Conservation (phyloP, 37 sponge, comb jelly and placozoan genomes). For the Halisarca cf. caerulea region DNA sequence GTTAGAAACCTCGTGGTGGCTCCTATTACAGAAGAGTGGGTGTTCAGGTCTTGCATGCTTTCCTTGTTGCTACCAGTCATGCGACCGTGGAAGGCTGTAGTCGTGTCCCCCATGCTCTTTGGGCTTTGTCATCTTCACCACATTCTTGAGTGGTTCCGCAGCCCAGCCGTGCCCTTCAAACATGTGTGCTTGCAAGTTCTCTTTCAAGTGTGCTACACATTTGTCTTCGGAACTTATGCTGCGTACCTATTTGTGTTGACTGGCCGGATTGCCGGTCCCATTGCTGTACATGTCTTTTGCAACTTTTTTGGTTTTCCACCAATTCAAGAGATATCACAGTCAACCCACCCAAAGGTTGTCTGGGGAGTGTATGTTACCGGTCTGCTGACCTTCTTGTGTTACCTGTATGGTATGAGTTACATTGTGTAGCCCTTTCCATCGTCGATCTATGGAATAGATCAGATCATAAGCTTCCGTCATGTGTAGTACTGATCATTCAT, state of each 20-base stretch:
- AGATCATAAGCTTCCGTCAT: no score
- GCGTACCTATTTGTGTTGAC: conserved; percentile 75
- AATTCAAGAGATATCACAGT: conserved; percentile 35
- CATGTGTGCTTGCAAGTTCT: conserved; percentile 30
- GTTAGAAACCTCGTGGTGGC: conserved; percentile 81
- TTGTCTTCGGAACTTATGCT: conserved; percentile 79
- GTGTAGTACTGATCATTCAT: no score
- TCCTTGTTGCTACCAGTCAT: conserved; percentile 69
- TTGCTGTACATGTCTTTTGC: conserved; percentile 84
- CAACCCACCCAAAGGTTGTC: conserved; percentile 19
- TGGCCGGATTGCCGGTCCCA: conserved; percentile 71
- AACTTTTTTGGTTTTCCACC: conserved; percentile 89
- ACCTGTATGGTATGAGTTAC: not conserved
- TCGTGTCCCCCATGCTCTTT: conserved; percentile 82
- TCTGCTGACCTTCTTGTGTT: conserved; percentile 47
- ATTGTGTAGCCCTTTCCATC: not conserved
- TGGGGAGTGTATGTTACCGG: conserved; percentile 58
- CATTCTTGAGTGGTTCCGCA: conserved; percentile 63
- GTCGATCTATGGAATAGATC: no score
- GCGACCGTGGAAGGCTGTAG: conserved; percentile 44
- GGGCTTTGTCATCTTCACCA: conserved; percentile 93
- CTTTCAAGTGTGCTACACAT: conserved; percentile 74
- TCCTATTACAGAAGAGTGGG: conserved; percentile 87
- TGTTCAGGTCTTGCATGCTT: conserved; percentile 86
- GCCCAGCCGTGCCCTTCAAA: conserved; percentile 3